These are phyloP conservation scores for Pitangus sulphuratus DNA, from an alignment of 2,797 vertebrate genomes.

Conservation along the genomic window DNA sequence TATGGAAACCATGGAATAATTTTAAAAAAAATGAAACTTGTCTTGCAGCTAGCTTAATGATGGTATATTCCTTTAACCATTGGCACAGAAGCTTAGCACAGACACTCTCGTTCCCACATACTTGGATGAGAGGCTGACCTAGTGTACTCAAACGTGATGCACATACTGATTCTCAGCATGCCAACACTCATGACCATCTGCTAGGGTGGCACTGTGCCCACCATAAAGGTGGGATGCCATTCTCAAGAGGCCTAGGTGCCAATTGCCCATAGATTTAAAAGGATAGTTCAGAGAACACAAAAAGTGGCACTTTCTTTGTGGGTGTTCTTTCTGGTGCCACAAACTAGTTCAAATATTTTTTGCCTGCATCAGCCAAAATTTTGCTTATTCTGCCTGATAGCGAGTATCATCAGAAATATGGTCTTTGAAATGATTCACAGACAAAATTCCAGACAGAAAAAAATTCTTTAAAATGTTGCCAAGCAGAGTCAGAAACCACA, in stretches of 20 bases:
- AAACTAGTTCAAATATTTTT: neutral
- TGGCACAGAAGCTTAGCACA: conserved; percentile 61
- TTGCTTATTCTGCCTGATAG: neutral
- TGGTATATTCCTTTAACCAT: conserved; percentile 68
- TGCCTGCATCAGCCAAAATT: neutral
- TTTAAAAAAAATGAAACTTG: neutral
- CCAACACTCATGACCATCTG: conserved; percentile 74
- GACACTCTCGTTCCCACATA: conserved; percentile 38
- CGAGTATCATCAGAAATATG: neutral
- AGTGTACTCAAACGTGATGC: conserved; percentile 76
- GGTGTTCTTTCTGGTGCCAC: neutral
- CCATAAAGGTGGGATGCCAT: conserved; percentile 28
- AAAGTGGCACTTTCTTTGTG: conserved; percentile 8
- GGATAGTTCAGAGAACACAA: conserved; percentile 41
- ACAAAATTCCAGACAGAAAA: neutral
- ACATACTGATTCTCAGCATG: conserved; percentile 77
- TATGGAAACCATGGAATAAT: neutral
- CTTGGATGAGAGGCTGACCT: conserved; percentile 71
- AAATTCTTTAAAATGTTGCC: neutral
- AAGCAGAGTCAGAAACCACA: conserved; percentile 16
- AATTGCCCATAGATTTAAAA: conserved; percentile 60
- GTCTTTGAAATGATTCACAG: neutral
- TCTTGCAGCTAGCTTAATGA: neutral
- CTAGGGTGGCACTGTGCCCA: conserved; percentile 70
- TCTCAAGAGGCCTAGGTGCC: conserved; percentile 67